Evolutionary conservation across 2,888 invertebrate species (phyloP).

Genomic region (Cantharis flavilabris): DNA sequence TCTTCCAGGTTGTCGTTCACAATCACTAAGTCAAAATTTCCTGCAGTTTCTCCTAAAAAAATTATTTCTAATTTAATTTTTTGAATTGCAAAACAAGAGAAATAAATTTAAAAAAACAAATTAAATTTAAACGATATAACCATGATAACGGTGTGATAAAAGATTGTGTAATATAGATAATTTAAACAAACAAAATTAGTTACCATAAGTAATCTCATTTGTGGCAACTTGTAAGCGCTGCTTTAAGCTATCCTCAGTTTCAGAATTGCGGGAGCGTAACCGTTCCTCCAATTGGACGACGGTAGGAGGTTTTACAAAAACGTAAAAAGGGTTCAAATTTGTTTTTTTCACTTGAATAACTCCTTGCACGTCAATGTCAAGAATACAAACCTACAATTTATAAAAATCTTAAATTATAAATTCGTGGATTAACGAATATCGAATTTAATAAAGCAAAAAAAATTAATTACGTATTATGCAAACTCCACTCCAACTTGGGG

Average conservation of each 20-base stretch:
- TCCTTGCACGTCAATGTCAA: slow-evolving; percentile 42
- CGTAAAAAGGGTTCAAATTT: slow-evolving; percentile 79
- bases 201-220: slow-evolving; percentile 85
- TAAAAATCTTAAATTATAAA: background rate
- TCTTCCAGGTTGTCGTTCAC: slow-evolving; percentile 81
- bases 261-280: slow-evolving; percentile 80
- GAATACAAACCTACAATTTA: slow-evolving; percentile 48
- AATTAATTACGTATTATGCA: background rate
- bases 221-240: slow-evolving; percentile 78
- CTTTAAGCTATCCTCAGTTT: slow-evolving; percentile 83
- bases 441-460: background rate
- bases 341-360: slow-evolving; percentile 69
- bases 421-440: background rate
- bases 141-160: background rate
- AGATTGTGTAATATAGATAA: slow-evolving; percentile 16
- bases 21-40: slow-evolving; percentile 83
- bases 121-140: background rate
- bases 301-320: slow-evolving; percentile 94
- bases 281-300: slow-evolving; percentile 76
- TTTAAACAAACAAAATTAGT: background rate
- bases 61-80: background rate
- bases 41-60: slow-evolving; percentile 61
- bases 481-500: background rate
- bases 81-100: background rate
- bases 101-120: background rate